Conservation (phyloP, 2,113 vertebrate genomes). For the Sialia sialis region DNA sequence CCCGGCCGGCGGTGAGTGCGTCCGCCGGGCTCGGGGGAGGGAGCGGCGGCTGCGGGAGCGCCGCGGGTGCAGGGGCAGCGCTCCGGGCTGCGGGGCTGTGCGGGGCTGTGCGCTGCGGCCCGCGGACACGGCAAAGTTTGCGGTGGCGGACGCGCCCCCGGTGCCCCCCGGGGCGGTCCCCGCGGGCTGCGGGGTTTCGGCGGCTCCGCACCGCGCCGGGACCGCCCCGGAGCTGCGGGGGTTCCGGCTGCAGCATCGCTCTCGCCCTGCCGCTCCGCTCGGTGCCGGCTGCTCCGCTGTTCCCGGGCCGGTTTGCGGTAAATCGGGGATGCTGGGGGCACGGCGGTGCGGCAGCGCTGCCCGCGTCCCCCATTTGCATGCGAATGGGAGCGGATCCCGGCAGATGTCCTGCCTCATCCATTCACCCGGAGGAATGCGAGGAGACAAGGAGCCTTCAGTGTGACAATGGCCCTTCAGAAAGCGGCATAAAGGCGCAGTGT, state of each 20-base stretch:
- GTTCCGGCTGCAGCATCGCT: background rate
- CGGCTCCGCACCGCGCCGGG: background rate
- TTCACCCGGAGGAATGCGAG: constrained; percentile 69
- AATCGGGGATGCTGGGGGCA: background rate
- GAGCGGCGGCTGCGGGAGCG: background rate
- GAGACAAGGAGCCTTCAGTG: constrained; percentile 70
- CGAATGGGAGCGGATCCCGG: constrained; percentile 78
- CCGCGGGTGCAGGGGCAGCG: background rate
- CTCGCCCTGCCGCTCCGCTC: background rate
- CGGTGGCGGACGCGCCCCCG: background rate
- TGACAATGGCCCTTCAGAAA: constrained; percentile 74
- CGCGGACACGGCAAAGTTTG: background rate
- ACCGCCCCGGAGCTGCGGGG: background rate
- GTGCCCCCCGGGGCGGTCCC: background rate
- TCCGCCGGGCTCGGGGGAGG: background rate
- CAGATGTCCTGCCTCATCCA: constrained; percentile 84
- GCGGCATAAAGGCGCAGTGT: constrained; percentile 72
- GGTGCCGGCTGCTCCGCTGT: background rate
- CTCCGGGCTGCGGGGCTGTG: background rate
- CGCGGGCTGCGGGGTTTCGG: background rate
- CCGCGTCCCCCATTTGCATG: constrained; percentile 79
- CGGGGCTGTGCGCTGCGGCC: background rate
- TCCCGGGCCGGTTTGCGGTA: background rate
- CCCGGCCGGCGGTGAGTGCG: background rate
- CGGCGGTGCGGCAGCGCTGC: constrained; percentile 31